These are phyloP conservation scores for Halichoerus grypus DNA, from an alignment of 2,113 vertebrate species.

Conservation along the genomic window DNA sequence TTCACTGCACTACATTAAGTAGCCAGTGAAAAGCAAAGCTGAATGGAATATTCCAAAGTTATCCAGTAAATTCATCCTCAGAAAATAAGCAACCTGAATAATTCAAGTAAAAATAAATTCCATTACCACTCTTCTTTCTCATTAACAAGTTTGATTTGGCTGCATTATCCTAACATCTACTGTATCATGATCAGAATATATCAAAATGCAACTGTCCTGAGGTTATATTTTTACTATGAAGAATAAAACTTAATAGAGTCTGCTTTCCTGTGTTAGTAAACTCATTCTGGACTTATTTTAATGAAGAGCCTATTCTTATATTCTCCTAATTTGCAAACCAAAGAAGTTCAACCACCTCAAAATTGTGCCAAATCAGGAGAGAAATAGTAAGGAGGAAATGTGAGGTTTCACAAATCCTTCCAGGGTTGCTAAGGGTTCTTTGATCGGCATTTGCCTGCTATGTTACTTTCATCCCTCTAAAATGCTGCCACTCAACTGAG, in stretches of 20 bases:
- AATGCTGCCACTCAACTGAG: background rate
- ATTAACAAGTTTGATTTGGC: conserved; percentile 45
- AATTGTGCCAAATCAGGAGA: conserved; percentile 25
- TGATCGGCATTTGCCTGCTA: background rate
- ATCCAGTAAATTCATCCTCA: background rate
- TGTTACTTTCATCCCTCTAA: background rate
- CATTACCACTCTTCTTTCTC: background rate
- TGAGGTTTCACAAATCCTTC: background rate
- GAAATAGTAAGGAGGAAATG: background rate
- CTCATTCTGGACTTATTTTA: conserved; percentile 53
- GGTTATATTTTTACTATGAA: conserved; percentile 51
- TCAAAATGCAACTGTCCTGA: background rate
- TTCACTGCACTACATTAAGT: background rate
- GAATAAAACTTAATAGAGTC: conserved; percentile 15
- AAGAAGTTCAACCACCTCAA: background rate
- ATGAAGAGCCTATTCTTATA: background rate
- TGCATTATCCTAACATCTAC: background rate
- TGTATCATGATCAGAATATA: conserved; percentile 27
- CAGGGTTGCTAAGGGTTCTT: background rate
- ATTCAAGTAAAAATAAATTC: conserved; percentile 32
- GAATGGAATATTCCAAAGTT: conserved; percentile 57
- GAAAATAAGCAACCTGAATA: conserved; percentile 59
- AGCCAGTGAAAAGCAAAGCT: conserved; percentile 18
- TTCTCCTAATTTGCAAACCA: conserved; percentile 28
- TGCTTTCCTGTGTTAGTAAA: conserved; percentile 15